A percentile compares a stretch with the other conserved stretches of the same genome.
Conservation (phyloP, 2,113 vertebrate species). For the Pteronura brasiliensis region DNA sequence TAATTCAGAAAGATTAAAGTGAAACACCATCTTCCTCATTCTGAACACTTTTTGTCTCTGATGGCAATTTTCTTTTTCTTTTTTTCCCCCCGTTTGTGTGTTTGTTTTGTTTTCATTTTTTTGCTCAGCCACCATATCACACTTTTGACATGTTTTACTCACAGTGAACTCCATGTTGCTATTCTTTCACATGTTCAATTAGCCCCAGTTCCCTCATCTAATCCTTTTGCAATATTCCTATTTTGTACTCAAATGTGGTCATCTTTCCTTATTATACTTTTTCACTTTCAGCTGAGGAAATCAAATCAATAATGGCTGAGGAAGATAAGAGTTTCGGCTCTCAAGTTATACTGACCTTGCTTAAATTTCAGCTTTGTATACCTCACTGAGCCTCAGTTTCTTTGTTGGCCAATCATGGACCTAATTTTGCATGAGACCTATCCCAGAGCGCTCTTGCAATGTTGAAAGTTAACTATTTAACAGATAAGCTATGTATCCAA, state of each 20-base stretch:
- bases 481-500: neutral
- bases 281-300: neutral
- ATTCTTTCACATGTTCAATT: neutral
- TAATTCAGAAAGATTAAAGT: neutral
- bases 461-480: neutral
- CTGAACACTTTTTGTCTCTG: neutral
- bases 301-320: neutral
- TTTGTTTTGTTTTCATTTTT: neutral
- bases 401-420: neutral
- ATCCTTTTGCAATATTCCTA: neutral
- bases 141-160: neutral
- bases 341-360: neutral
- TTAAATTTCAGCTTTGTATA: neutral
- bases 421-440: neutral
- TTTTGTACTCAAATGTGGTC: neutral
- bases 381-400: neutral
- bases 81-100: neutral
- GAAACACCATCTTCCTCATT: neutral
- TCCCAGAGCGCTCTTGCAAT: neutral
- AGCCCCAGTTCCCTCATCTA: neutral
- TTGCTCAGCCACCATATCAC: fast-evolving
- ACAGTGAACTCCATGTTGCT: neutral
- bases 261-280: neutral
- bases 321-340: neutral
- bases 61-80: neutral